These are phyloP conservation scores for Spizella passerina DNA, from an alignment of 2,797 vertebrate genomes.

Conservation along the genomic window DNA sequence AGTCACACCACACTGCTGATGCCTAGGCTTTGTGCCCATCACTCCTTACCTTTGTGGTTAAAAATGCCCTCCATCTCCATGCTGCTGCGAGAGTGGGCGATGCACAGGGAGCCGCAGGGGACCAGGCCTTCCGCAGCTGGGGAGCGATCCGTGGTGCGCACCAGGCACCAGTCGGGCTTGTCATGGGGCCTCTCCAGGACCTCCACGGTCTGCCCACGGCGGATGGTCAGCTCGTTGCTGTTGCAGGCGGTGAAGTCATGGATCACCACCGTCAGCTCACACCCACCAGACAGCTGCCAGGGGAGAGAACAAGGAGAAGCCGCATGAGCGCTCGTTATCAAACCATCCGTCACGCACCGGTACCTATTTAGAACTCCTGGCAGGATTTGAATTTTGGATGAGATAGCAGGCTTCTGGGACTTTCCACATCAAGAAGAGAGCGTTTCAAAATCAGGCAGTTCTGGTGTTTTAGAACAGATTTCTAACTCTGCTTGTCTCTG, in stretches of 20 bases:
- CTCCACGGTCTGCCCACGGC: conserved; percentile 96
- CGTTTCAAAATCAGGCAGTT: background rate
- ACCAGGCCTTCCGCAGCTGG: conserved; percentile 94
- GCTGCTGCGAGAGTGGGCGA: conserved; percentile 96
- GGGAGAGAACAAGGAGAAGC: conserved; percentile 3
- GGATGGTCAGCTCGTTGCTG: conserved; percentile 94
- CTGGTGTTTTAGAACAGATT: background rate
- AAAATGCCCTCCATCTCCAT: conserved; percentile 99
- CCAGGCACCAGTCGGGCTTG: conserved; percentile 96
- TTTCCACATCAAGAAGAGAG: background rate
- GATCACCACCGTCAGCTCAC: conserved; percentile 96
- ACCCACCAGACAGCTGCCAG: conserved; percentile 92
- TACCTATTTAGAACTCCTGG: conserved; percentile 22
- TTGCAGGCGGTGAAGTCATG: conserved; percentile 96
- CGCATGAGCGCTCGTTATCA: background rate
- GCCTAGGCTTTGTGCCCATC: accelerated
- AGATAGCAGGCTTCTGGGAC: background rate
- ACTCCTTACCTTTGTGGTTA: conserved; percentile 94
- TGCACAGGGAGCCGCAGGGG: conserved; percentile 93
- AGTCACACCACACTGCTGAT: accelerated
- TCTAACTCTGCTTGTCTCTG: background rate
- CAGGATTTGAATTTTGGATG: background rate
- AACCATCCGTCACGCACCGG: background rate
- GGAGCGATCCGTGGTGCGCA: conserved; percentile 94
- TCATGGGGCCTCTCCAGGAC: conserved; percentile 95